Conservation (phyloP, 2,888 invertebrate species). For the Dexiosoma caninum region DNA sequence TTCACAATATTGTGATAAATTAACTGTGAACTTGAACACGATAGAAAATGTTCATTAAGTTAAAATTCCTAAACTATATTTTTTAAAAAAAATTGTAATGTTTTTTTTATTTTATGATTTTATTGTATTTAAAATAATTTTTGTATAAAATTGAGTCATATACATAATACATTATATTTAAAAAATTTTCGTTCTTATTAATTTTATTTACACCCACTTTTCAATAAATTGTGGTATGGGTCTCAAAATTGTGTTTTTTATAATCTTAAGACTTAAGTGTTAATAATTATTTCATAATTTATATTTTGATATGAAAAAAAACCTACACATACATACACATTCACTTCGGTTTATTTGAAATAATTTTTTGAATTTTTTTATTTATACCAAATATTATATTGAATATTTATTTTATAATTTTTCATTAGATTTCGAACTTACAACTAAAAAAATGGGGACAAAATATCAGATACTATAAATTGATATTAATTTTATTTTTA, state of each 20-base stretch:
- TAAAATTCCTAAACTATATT: no score
- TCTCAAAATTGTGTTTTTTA: slow-evolving; percentile 16
- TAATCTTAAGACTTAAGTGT: slow-evolving; percentile 38
- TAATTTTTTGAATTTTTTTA: slow-evolving; percentile 36
- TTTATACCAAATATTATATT: slow-evolving; percentile 44
- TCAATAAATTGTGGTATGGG: slow-evolving; percentile 38
- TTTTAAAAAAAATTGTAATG: no score
- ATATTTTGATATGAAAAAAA: slow-evolving; percentile 28
- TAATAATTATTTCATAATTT: slow-evolving; percentile 15
- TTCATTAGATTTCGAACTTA: slow-evolving; percentile 35
- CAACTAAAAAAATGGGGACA: slow-evolving; percentile 33
- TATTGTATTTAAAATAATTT: slow-evolving; percentile 57
- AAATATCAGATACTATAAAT: slow-evolving; percentile 41
- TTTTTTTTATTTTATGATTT: slow-evolving; percentile 54
- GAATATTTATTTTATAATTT: slow-evolving; percentile 33
- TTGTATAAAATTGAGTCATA: slow-evolving; percentile 56
- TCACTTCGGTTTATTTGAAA: slow-evolving; percentile 54
- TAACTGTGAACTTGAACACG: no score
- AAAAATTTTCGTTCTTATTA: slow-evolving; percentile 35
- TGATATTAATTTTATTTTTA: slow-evolving; percentile 35
- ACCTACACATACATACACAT: slow-evolving; percentile 57
- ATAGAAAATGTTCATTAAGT: no score
- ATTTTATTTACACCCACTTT: slow-evolving; percentile 68
- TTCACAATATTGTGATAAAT: no score
- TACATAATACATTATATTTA: slow-evolving; percentile 41